These are phyloP conservation scores for Sebastes nivosus DNA, from an alignment of 2,797 vertebrate species.

Conservation along the genomic window DNA sequence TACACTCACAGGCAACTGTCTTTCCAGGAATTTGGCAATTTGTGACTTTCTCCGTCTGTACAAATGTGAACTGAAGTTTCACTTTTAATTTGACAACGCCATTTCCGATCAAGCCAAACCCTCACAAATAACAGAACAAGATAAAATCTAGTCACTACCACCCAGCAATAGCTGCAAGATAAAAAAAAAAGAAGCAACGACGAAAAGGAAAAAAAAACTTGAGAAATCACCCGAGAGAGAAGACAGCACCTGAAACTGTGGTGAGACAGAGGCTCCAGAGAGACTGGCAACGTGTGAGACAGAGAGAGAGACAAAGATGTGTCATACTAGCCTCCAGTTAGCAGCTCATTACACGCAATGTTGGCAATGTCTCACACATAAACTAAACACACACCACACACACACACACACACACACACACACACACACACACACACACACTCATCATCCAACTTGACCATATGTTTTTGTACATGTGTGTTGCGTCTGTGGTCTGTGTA, in stretches of 20 bases:
- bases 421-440: background rate
- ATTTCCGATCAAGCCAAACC: constrained; percentile 4
- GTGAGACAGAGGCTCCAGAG: constrained; percentile 56
- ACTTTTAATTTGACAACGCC: background rate
- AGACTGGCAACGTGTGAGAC: constrained; percentile 68
- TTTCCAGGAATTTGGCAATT: constrained; percentile 60
- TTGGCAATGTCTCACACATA: constrained; percentile 31
- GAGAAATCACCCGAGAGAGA: constrained; percentile 31
- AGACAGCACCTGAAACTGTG: constrained; percentile 55
- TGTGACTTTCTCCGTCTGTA: background rate
- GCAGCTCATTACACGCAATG: constrained; percentile 49
- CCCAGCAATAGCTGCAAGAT: background rate
- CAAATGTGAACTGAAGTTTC: background rate
- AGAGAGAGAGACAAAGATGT: constrained; percentile 63
- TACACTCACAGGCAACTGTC: constrained; percentile 29
- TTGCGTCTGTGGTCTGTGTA: constrained; percentile 24
- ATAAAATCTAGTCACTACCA: background rate
- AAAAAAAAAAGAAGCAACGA: background rate
- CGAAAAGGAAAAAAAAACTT: background rate
- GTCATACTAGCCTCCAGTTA: constrained; percentile 64
- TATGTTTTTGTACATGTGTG: constrained; percentile 30
- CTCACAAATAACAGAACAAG: background rate
- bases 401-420: background rate
- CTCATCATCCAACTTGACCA: constrained; percentile 27
- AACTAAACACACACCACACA: constrained; percentile 3